Evolutionary conservation across 2,113 vertebrate genomes (phyloP).

Genomic region (Oncorhynchus masou): DNA sequence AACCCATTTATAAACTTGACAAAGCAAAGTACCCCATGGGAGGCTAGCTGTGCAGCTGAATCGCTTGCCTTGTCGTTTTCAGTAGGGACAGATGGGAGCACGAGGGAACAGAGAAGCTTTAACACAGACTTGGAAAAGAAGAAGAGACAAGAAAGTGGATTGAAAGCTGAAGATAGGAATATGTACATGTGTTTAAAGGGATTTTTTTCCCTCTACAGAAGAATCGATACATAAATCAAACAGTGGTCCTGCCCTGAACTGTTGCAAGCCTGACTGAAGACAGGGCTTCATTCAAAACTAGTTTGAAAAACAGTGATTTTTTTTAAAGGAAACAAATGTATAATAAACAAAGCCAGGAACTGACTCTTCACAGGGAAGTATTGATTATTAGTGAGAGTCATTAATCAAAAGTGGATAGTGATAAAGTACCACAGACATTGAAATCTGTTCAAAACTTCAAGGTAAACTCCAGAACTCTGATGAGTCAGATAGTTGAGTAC

Average conservation of each 20-base stretch:
- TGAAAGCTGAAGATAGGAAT: conserved; percentile 11
- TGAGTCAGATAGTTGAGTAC: too few relatives aligned
- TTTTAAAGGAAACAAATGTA: not conserved
- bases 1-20: conserved; percentile 29
- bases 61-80: conserved; percentile 14
- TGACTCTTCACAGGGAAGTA: not conserved
- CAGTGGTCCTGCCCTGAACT: conserved; percentile 1
- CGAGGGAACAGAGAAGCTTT: conserved; percentile 8
- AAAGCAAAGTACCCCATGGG: conserved; percentile 24
- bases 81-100: conserved; percentile 27
- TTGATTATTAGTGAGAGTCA: not conserved
- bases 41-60: conserved; percentile 25
- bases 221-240: conserved; percentile 41
- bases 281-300: conserved; percentile 34
- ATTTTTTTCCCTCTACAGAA: not conserved
- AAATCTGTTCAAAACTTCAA: not conserved
- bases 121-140: conserved; percentile 12
- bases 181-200: conserved; percentile 10
- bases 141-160: not conserved
- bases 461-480: not conserved
- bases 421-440: not conserved
- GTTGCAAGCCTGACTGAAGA: conserved; percentile 22
- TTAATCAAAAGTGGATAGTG: conserved; percentile 9
- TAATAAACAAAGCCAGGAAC: not conserved
- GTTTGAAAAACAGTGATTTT: conserved; percentile 6